phyloP scores from a whole-genome alignment of 2,113 vertebrate species.

The Melanotaenia duboulayi region DNA sequence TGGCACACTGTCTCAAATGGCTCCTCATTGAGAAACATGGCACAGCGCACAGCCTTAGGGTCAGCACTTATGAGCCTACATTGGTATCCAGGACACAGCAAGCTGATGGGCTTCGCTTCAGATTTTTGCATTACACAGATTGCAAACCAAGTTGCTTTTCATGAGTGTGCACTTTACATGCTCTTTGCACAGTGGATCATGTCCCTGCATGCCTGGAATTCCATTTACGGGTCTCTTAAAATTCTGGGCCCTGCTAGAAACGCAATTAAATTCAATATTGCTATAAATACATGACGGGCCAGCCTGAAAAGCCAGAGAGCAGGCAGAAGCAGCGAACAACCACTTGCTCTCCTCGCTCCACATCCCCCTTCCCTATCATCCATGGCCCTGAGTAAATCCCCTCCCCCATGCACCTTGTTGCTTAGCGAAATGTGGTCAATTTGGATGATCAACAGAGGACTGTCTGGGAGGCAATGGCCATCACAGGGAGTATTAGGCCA shows the following conservation, averaged over 20 bases:
- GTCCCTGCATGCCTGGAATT: constrained; percentile 49
- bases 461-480: constrained; percentile 53
- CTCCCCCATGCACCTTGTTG: background rate
- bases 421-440: constrained; percentile 66
- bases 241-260: constrained; percentile 45
- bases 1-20: constrained; percentile 16
- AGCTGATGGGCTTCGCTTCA: constrained; percentile 16
- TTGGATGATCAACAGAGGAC: constrained; percentile 68
- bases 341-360: constrained; percentile 19
- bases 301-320: constrained; percentile 39
- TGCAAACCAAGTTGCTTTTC: constrained; percentile 44
- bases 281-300: constrained; percentile 65
- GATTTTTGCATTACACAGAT: constrained; percentile 47
- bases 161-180: constrained; percentile 51
- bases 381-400: constrained; percentile 10
- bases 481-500: constrained; percentile 57
- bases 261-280: constrained; percentile 71
- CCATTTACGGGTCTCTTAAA: constrained; percentile 69
- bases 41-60: constrained; percentile 19
- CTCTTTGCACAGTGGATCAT: constrained; percentile 41
- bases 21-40: constrained; percentile 41
- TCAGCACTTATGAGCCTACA: constrained; percentile 33
- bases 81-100: constrained; percentile 40
- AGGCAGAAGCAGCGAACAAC: constrained; percentile 39
- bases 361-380: constrained; percentile 49